These are phyloP conservation scores for Odobenus rosmarus DNA, from an alignment of 2,113 vertebrate genomes.

Conservation along the genomic window DNA sequence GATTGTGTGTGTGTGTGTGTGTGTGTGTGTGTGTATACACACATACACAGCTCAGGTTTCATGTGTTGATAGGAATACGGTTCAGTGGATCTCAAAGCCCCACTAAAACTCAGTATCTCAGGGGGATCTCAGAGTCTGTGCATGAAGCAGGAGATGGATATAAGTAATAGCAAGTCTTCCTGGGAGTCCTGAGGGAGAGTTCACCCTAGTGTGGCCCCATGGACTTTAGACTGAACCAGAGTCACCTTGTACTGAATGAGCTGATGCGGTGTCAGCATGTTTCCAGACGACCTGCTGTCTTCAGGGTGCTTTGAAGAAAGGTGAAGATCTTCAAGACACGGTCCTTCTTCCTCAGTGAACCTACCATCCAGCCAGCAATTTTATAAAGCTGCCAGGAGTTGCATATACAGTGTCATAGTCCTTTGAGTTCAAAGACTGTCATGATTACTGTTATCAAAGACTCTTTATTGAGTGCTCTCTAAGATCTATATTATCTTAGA, in stretches of 20 bases:
- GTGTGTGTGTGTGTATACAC: neutral
- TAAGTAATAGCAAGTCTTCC: neutral
- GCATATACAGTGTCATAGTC: neutral
- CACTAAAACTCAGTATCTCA: neutral
- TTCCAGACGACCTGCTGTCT: neutral
- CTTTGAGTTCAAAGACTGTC: neutral
- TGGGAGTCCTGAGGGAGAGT: neutral
- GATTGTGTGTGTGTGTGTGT: neutral
- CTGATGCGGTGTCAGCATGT: neutral
- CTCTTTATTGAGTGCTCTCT: neutral
- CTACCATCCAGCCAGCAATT: neutral
- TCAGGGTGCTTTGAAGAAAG: neutral
- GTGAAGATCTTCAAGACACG: neutral
- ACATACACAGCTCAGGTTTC: neutral
- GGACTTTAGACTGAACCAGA: neutral
- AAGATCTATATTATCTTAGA: neutral
- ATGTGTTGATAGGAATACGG: no score
- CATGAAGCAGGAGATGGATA: accelerated
- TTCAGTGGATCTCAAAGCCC: neutral
- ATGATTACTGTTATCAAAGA: neutral
- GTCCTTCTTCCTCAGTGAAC: neutral
- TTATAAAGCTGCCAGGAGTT: neutral
- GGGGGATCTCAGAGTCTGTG: neutral
- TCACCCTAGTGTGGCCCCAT: neutral
- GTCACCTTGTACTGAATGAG: neutral